These are phyloP conservation scores for Serilophus lunatus DNA, from an alignment of 2,113 vertebrate genomes.

Conservation along the genomic window DNA sequence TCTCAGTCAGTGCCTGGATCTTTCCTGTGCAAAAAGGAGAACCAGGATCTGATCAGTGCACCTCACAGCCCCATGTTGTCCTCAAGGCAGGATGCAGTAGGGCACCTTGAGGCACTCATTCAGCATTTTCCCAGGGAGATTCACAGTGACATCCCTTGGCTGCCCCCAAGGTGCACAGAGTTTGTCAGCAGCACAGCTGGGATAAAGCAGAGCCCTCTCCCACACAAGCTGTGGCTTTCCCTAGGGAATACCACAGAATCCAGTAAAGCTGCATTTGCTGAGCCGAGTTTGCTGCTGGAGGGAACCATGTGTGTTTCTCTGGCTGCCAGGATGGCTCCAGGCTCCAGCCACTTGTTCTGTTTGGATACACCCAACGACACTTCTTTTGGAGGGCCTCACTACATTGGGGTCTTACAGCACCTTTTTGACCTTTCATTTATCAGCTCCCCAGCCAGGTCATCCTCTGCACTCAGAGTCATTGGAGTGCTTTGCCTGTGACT, in stretches of 20 bases:
- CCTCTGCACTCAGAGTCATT: neutral
- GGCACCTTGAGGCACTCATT: accelerated
- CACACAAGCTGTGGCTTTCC: neutral
- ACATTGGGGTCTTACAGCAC: neutral
- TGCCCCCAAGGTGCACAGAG: neutral
- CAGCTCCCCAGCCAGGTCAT: neutral
- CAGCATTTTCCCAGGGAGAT: neutral
- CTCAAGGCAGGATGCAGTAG: neutral
- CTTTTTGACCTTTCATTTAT: neutral
- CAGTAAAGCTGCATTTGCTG: neutral
- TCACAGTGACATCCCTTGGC: accelerated
- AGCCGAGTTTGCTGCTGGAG: neutral
- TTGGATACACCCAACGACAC: accelerated
- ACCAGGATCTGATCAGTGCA: accelerated
- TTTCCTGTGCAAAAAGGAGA: neutral
- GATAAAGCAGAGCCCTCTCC: neutral
- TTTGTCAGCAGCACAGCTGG: neutral
- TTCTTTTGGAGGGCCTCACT: neutral
- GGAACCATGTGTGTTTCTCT: accelerated
- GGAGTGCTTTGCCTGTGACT: neutral
- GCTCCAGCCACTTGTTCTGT: neutral
- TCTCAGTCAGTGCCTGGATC: neutral
- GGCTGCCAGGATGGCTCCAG: accelerated
- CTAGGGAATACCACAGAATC: accelerated
- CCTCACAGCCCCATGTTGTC: neutral